These are phyloP conservation scores for Cheumatopsyche charites DNA, from an alignment of 1,140 invertebrate genomes.

Conservation along the genomic window DNA sequence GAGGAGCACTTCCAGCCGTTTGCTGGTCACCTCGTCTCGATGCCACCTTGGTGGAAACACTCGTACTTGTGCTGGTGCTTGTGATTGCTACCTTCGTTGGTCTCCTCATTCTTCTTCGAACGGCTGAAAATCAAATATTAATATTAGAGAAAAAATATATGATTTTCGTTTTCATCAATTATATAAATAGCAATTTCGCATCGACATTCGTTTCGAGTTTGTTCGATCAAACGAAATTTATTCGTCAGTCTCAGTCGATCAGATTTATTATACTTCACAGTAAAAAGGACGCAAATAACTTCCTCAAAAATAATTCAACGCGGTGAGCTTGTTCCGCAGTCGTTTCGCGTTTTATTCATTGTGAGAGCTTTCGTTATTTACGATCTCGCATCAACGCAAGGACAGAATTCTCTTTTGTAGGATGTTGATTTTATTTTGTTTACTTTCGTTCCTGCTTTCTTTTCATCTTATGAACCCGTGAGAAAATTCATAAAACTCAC, in stretches of 20 bases:
- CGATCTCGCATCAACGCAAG: background rate
- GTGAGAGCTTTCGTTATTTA: conserved; percentile 21
- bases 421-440: no score
- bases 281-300: no score
- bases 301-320: background rate
- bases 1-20: conserved; percentile 50
- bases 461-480: no score
- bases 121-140: conserved; percentile 46
- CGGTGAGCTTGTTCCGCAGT: background rate
- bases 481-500: no score
- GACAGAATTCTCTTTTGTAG: background rate
- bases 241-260: no score
- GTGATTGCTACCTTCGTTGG: conserved; percentile 61
- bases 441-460: no score
- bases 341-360: background rate
- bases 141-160: no score
- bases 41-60: conserved; percentile 50
- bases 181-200: no score
- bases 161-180: no score
- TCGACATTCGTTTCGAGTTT: no score
- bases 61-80: conserved; percentile 54
- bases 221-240: no score
- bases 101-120: conserved; percentile 63
- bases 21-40: conserved; percentile 36
- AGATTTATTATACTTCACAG: no score